Conservation (phyloP, 2,888 invertebrate genomes). For the Neuroscelio doddi region DNA sequence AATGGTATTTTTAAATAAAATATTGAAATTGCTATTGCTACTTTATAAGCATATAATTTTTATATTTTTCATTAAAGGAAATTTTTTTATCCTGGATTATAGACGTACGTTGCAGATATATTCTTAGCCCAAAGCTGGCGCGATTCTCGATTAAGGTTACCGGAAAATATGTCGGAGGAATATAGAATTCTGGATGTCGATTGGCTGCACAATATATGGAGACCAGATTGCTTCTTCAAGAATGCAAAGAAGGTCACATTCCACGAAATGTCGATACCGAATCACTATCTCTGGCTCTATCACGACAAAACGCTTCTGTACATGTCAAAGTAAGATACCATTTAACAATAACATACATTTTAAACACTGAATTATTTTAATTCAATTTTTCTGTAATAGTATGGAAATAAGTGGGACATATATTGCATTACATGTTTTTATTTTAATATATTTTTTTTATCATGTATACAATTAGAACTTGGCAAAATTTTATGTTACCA, state of each 20-base stretch:
- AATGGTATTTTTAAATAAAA: no score
- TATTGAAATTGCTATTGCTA: no score
- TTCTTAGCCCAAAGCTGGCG: slow-evolving; percentile 95
- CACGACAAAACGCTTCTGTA: slow-evolving; percentile 93
- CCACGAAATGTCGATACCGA: slow-evolving; percentile 95
- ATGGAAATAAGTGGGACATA: no score
- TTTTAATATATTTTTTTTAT: no score
- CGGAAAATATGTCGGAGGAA: slow-evolving; percentile 95
- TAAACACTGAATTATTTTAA: no score
- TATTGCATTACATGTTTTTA: no score
- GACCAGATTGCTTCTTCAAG: slow-evolving; percentile 95
- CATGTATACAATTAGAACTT: no score
- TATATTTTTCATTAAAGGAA: no score
- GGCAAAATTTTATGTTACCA: no score
- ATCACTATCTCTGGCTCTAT: slow-evolving; percentile 93
- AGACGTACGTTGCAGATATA: slow-evolving; percentile 95
- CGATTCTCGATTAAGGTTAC: slow-evolving; percentile 88
- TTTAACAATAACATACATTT: no score
- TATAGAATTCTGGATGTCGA: slow-evolving; percentile 91
- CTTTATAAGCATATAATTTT: not conserved
- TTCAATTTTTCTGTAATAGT: no score
- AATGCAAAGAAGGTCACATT: slow-evolving; percentile 94
- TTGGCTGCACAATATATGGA: slow-evolving; percentile 93
- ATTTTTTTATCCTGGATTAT: slow-evolving; percentile 56
- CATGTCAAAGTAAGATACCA: slow-evolving; percentile 86